Conservation (phyloP, 2,797 vertebrate genomes). For the Morelia viridis region DNA sequence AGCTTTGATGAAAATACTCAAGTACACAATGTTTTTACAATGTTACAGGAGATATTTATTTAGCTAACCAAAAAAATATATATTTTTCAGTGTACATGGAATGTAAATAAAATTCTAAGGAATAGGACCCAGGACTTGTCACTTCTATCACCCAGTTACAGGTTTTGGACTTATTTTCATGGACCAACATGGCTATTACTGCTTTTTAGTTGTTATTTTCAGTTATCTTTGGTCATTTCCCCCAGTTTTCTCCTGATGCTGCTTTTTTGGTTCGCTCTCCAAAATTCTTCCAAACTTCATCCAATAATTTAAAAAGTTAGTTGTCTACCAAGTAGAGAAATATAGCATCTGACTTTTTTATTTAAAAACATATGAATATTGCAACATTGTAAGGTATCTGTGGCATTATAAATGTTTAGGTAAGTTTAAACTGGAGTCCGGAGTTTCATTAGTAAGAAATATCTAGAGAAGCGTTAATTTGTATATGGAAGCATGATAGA, state of each 20-base stretch:
- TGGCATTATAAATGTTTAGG: conserved; percentile 22
- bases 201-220: conserved; percentile 15
- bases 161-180: background rate
- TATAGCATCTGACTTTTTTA: background rate
- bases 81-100: background rate
- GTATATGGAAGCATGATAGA: conserved; percentile 1
- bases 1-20: background rate
- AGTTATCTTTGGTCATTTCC: conserved; percentile 41
- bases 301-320: conserved; percentile 29
- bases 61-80: background rate
- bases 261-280: background rate
- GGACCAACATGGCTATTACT: background rate
- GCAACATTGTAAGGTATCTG: background rate
- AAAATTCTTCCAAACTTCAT: conserved; percentile 34
- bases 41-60: background rate
- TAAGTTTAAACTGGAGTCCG: conserved; percentile 42
- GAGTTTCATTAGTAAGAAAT: conserved; percentile 29
- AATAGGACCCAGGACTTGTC: accelerated
- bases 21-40: accelerated
- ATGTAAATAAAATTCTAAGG: background rate
- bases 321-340: background rate
- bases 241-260: conserved; percentile 36
- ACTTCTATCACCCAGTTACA: background rate
- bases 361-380: conserved; percentile 26
- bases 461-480: conserved; percentile 33